Evolutionary conservation across 2,113 vertebrate species (phyloP).

Genomic region (Echinops telfairi): DNA sequence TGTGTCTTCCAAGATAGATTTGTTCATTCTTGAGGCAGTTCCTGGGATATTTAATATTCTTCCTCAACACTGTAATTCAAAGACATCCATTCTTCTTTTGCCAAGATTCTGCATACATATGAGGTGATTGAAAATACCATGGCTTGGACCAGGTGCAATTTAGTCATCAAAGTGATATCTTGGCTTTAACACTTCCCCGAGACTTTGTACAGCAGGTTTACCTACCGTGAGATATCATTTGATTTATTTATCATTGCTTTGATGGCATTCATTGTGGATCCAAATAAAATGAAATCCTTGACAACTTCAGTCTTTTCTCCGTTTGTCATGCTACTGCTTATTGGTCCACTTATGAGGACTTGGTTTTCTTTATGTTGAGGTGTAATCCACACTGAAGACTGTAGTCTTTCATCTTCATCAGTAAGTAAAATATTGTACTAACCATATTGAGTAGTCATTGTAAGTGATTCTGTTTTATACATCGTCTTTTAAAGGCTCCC

Average conservation of each 20-base stretch:
- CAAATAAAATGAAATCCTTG: too few relatives aligned
- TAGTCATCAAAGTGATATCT: background rate
- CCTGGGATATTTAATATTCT: background rate
- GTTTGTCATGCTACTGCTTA: too few relatives aligned
- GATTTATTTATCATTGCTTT: background rate
- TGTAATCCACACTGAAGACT: too few relatives aligned
- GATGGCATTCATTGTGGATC: background rate
- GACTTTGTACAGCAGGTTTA: background rate
- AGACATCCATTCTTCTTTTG: background rate
- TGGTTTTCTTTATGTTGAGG: too few relatives aligned
- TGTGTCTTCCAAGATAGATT: background rate
- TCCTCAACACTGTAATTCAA: background rate
- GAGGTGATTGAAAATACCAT: background rate
- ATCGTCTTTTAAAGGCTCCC: constrained; percentile 49
- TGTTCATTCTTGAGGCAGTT: background rate
- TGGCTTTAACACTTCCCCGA: background rate
- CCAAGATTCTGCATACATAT: background rate
- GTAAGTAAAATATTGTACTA: background rate
- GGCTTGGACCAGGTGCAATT: background rate
- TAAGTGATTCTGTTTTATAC: constrained; percentile 15
- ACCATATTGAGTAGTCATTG: constrained; percentile 2
- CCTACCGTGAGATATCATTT: background rate
- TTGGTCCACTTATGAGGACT: too few relatives aligned
- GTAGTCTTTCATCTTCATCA: background rate
- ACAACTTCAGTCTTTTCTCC: too few relatives aligned